These are phyloP conservation scores for Autographa gamma DNA, from an alignment of 2,888 invertebrate species.

Conservation along the genomic window DNA sequence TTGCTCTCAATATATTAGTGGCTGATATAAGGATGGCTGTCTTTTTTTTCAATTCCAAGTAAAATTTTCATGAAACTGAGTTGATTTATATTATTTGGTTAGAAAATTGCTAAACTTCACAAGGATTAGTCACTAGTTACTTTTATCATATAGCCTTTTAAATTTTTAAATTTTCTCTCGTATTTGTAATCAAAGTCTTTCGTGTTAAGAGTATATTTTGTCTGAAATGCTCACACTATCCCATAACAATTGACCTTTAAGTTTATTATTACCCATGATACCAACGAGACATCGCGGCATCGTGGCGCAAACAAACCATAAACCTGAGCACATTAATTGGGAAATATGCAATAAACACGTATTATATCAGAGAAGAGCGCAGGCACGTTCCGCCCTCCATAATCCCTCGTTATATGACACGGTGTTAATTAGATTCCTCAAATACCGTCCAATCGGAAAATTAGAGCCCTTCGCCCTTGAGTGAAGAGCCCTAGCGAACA, in stretches of 20 bases:
- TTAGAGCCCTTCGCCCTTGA: constrained; percentile 47
- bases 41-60: constrained; percentile 2
- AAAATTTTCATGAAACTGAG: too few relatives aligned
- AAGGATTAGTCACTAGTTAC: too few relatives aligned
- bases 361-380: constrained; percentile 35
- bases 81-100: too few relatives aligned
- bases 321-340: constrained; percentile 40
- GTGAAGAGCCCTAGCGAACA: constrained; percentile 16
- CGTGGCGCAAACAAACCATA: constrained; percentile 36
- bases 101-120: too few relatives aligned
- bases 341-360: constrained; percentile 48
- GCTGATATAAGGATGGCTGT: constrained; percentile 16
- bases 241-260: constrained; percentile 42
- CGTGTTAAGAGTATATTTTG: neutral
- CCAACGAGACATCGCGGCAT: constrained; percentile 19
- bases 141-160: too few relatives aligned
- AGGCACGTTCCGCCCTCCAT: constrained; percentile 41
- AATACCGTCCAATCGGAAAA: constrained; percentile 52
- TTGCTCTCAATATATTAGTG: constrained; percentile 42
- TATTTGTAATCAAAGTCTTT: neutral
- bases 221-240: neutral
- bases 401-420: constrained; percentile 56
- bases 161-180: too few relatives aligned
- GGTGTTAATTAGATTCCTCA: constrained; percentile 62
- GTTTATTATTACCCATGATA: constrained; percentile 23